Base-by-base conservation (phyloP, 2,888 invertebrate species). In the Pseudococcus jackbeardsleyi region DNA sequence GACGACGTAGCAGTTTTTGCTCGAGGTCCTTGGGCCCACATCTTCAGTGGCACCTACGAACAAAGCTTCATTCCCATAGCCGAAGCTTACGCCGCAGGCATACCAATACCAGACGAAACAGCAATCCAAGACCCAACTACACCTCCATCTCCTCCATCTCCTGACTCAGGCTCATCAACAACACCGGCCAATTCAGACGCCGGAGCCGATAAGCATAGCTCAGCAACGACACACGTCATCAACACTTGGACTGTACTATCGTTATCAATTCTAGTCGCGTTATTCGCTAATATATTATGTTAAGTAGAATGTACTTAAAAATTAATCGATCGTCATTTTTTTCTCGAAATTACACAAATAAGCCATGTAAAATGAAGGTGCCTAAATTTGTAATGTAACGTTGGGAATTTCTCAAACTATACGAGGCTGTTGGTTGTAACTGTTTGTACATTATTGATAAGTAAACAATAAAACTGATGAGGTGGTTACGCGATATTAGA, bases 1-100 rank as follows among this genome's bases (percentile, higher is more conserved):
- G 90, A 90, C 0, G 90, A 90, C 86, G 90, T 90, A 11, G 88
- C 89, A 54, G 90, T 90, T 48, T 90, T 89, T 84, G 90, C 90
- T n/a, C 26, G 89, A 3, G 90, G 90, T 4, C 90, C 90, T 0
- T 90, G 89, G 89, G 85, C 90, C 17, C 90, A 90, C 59, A 64
- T 90, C 33, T 89, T 90, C 88, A 86, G 89, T 15, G 90, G 90
- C 2, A 88, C 68, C 68, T 89, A 89, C 89, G 90, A 90, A 82
- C 90, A 90, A 72, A 89, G 89, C 79, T 50, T 89, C 33, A 89
- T 90, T 22, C 90, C 90, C 11, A 48, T 90, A 72, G 89, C 89
- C 15, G 89, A 89, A 89, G 89, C 89, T 42, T 89, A 89, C 50
- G 89, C 90, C n/a, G 89, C 90, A 11, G 50, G 82, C n/a, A 84